Evolutionary conservation across 2,888 invertebrate genomes (phyloP).

Genomic region (Eilema depressum): DNA sequence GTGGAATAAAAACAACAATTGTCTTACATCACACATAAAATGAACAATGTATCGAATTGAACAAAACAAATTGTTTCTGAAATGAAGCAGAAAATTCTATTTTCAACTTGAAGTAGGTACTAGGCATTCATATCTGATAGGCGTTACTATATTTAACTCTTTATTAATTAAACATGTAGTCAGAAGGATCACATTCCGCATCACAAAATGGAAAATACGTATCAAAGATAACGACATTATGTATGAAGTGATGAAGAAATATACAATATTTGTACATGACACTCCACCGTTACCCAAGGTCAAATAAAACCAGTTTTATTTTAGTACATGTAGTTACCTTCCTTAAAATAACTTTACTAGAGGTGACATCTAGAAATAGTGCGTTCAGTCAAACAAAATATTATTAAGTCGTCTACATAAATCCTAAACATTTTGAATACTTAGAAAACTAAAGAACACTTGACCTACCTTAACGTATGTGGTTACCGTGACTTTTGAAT

Average conservation of each 20-base stretch:
- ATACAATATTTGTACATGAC: background rate
- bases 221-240: background rate
- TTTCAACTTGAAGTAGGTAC: background rate
- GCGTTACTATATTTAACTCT: background rate
- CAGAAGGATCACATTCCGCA: background rate
- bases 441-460: no score
- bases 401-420: background rate
- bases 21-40: background rate
- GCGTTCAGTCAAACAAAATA: background rate
- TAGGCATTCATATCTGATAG: background rate
- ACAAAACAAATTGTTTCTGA: background rate
- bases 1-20: no score
- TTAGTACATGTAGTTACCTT: background rate
- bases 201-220: constrained; percentile 2
- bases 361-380: no score
- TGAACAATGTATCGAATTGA: background rate
- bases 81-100: background rate
- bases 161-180: constrained; percentile 1
- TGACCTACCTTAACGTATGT: no score
- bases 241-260: background rate
- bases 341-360: background rate
- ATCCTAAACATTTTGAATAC: no score
- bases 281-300: background rate
- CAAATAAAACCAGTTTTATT: background rate
- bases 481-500: no score